phyloP scores from a whole-genome alignment of 2,797 vertebrate species.

The Gambusia yucatana region DNA sequence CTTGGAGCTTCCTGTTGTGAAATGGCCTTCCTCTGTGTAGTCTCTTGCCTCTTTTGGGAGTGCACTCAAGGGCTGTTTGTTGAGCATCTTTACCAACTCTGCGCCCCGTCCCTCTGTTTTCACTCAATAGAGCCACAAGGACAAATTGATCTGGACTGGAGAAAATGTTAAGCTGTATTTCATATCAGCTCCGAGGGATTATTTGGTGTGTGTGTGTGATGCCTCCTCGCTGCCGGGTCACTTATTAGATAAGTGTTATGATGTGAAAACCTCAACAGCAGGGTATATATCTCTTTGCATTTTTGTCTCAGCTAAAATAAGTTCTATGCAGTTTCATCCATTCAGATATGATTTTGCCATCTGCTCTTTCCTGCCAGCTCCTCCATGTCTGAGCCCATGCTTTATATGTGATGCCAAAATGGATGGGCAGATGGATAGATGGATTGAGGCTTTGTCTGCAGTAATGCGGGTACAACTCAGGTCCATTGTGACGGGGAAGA shows the following conservation, averaged over 20 bases:
- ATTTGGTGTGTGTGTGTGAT: constrained; percentile 14
- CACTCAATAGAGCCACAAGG: constrained; percentile 41
- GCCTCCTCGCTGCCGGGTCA: constrained; percentile 5
- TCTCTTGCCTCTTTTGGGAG: constrained; percentile 43
- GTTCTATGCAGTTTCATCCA: not conserved
- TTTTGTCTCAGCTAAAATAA: not conserved
- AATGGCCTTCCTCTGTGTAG: constrained; percentile 40
- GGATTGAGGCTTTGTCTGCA: not conserved
- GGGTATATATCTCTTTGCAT: not conserved
- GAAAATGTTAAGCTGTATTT: constrained; percentile 34
- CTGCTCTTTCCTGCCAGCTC: not conserved
- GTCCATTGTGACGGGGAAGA: not conserved
- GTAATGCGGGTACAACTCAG: not conserved
- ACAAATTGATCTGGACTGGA: constrained; percentile 51
- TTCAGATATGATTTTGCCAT: not conserved
- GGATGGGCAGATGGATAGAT: not conserved
- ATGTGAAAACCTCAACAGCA: not conserved
- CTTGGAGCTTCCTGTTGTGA: constrained; percentile 25
- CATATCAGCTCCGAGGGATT: constrained; percentile 31
- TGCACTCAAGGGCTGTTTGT: constrained; percentile 47
- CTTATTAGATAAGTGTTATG: constrained; percentile 20
- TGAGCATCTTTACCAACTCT: constrained; percentile 9
- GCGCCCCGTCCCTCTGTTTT: constrained; percentile 18
- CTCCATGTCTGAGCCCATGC: not conserved
- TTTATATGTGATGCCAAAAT: not conserved